Percentiles rank a stretch among this genome's conserved stretches.
These are phyloP conservation scores for Bombus impatiens DNA, from an alignment of 1,140 invertebrate genomes.

Conservation along the genomic window DNA sequence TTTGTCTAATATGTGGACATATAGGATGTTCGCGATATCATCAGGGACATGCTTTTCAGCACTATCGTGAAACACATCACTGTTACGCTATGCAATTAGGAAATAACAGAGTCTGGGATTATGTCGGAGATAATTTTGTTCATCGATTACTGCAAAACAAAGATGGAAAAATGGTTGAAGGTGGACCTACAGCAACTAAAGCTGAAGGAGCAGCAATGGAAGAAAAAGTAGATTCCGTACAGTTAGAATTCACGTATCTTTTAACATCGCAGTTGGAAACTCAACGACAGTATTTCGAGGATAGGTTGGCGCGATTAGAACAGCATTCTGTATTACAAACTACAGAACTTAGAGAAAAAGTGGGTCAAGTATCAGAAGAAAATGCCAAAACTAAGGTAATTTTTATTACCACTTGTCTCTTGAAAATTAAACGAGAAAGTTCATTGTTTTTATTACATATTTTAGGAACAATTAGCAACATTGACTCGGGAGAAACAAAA, in stretches of 20 bases:
- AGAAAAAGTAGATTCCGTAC: conserved; percentile 96
- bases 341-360: conserved; percentile 82
- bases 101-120: conserved; percentile 99
- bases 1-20: conserved; percentile 99
- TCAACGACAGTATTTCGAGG: conserved; percentile 96
- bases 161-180: conserved; percentile 97
- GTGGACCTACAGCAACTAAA: conserved; percentile 80
- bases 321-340: conserved; percentile 81
- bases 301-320: conserved; percentile 87
- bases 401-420: not conserved
- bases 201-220: conserved; percentile 83
- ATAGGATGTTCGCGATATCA: conserved; percentile 93
- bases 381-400: conserved; percentile 77
- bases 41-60: conserved; percentile 89
- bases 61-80: conserved; percentile 97
- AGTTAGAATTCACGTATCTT: conserved; percentile 98
- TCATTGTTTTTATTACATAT: not conserved
- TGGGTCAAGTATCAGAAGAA: conserved; percentile 78
- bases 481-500: conserved; percentile 86
- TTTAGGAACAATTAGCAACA: conserved; percentile 77
- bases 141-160: conserved; percentile 98
- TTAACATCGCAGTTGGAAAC: conserved; percentile 98
- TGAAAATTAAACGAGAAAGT: not conserved
- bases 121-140: conserved; percentile 98
- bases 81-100: conserved; percentile 98